Evolutionary conservation across 2,888 invertebrate species (phyloP).

Genomic region (Drosophila prolongata): DNA sequence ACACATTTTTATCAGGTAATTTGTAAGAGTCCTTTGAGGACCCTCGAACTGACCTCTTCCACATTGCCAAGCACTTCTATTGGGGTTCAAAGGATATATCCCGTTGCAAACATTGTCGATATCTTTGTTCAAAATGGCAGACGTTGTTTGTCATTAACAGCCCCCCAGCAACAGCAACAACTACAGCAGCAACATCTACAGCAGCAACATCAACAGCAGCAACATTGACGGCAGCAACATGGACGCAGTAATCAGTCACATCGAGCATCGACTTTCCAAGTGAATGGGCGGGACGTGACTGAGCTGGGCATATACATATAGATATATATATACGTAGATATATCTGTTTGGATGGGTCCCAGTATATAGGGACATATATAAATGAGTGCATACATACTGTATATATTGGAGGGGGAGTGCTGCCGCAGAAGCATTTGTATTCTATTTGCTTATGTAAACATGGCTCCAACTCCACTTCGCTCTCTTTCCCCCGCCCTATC

Average conservation of each 20-base stretch:
- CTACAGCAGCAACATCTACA: conserved; percentile 19
- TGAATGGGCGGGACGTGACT: conserved; percentile 78
- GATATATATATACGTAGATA: conserved; percentile 7
- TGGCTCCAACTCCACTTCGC: conserved; percentile 49
- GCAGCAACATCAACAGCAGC: conserved; percentile 21
- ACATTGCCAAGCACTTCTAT: background rate
- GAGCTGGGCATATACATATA: conserved; percentile 44
- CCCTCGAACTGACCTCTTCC: background rate
- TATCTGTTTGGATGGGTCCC: background rate
- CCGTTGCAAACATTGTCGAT: conserved; percentile 34
- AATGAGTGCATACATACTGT: background rate
- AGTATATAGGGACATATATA: conserved; percentile 24
- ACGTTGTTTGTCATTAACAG: conserved; percentile 75
- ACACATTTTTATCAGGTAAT: no score
- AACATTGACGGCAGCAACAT: conserved; percentile 27
- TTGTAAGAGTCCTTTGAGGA: background rate
- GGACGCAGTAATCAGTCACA: conserved; percentile 75
- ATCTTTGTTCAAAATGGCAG: conserved; percentile 68
- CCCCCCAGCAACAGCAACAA: conserved; percentile 25
- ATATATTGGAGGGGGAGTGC: background rate
- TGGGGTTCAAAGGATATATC: conserved; percentile 5
- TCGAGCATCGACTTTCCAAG: conserved; percentile 79
- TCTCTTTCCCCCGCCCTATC: conserved; percentile 6
- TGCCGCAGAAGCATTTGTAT: conserved; percentile 50
- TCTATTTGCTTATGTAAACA: conserved; percentile 75